These are phyloP conservation scores for Plagodis dolabraria DNA, from an alignment of 2,888 invertebrate genomes.

Conservation along the genomic window DNA sequence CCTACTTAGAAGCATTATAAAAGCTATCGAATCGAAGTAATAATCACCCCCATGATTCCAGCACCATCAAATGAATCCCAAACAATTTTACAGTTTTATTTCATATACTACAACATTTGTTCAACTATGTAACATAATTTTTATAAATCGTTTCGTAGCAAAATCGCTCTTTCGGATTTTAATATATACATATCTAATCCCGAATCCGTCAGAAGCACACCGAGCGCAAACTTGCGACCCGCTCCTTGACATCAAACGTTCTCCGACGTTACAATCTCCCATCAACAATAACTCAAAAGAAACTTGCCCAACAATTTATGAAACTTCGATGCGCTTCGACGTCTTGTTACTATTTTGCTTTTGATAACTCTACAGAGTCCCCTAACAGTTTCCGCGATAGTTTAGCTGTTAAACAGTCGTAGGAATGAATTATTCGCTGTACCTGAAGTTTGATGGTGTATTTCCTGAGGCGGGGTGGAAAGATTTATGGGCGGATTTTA, in stretches of 20 bases:
- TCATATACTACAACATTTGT: too few species aligned
- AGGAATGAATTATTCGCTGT: slow-evolving; percentile 28
- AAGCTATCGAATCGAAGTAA: too few species aligned
- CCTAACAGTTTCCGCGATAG: slow-evolving; percentile 32
- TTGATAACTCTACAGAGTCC: slow-evolving; percentile 35
- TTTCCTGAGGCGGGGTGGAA: slow-evolving; percentile 17
- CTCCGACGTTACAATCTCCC: slow-evolving; percentile 34
- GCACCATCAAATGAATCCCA: too few species aligned
- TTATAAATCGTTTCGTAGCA: too few species aligned
- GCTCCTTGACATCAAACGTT: slow-evolving; percentile 20
- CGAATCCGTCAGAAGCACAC: slow-evolving; percentile 15
- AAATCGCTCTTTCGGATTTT: not conserved
- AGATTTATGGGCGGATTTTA: slow-evolving; percentile 15
- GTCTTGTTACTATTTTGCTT: slow-evolving; percentile 39
- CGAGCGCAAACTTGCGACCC: slow-evolving; percentile 3
- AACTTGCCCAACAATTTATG: slow-evolving; percentile 38
- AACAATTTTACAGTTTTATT: too few species aligned
- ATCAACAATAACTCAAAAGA: slow-evolving; percentile 35
- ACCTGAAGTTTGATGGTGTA: slow-evolving; percentile 34
- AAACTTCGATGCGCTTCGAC: slow-evolving; percentile 38
- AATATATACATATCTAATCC: slow-evolving; percentile 19
- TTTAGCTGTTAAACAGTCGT: slow-evolving; percentile 31
- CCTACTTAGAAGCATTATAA: too few species aligned
- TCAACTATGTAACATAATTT: too few species aligned
- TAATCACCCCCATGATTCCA: too few species aligned